Evolutionary conservation across 1,140 invertebrate genomes (phyloP).

Genomic region (Hyles euphorbiae): DNA sequence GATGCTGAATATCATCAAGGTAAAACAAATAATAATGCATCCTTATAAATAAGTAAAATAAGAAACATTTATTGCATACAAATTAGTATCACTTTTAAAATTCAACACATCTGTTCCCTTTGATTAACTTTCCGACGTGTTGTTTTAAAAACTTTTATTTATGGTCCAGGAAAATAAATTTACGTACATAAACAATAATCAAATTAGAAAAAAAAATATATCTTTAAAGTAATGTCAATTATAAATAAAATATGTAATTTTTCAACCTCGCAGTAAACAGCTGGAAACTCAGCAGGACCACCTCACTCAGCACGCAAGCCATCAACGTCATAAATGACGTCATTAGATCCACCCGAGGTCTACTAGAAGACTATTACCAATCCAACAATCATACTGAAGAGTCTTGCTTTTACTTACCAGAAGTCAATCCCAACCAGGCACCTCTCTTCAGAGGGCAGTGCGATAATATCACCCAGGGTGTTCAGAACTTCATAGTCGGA

Average conservation of each 20-base stretch:
- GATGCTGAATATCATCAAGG: slow-evolving; percentile 34
- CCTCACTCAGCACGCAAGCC: slow-evolving; percentile 26
- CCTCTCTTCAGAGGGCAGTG: slow-evolving; percentile 51
- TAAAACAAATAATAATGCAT: slow-evolving; percentile 14
- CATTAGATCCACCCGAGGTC: slow-evolving; percentile 45
- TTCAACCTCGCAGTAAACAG: slow-evolving; percentile 38
- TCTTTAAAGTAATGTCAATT: too few species aligned
- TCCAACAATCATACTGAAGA: slow-evolving; percentile 42
- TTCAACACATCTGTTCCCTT: too few species aligned
- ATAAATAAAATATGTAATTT: too few species aligned
- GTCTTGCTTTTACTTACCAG: slow-evolving; percentile 56
- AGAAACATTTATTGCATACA: too few species aligned
- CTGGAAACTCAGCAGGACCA: slow-evolving; percentile 53
- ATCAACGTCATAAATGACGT: slow-evolving; percentile 31
- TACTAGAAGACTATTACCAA: slow-evolving; percentile 40
- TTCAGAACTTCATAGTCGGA: slow-evolving; percentile 31
- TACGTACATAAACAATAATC: too few species aligned
- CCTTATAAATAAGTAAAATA: too few species aligned
- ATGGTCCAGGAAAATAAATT: too few species aligned
- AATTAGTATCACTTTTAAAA: too few species aligned
- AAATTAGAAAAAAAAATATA: too few species aligned
- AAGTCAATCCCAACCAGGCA: slow-evolving; percentile 26
- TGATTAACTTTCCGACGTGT: too few species aligned
- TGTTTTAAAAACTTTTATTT: too few species aligned
- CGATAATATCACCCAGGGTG: slow-evolving; percentile 29